Conservation (phyloP, 2,888 invertebrate genomes). For the Gandaritis pyraliata region DNA sequence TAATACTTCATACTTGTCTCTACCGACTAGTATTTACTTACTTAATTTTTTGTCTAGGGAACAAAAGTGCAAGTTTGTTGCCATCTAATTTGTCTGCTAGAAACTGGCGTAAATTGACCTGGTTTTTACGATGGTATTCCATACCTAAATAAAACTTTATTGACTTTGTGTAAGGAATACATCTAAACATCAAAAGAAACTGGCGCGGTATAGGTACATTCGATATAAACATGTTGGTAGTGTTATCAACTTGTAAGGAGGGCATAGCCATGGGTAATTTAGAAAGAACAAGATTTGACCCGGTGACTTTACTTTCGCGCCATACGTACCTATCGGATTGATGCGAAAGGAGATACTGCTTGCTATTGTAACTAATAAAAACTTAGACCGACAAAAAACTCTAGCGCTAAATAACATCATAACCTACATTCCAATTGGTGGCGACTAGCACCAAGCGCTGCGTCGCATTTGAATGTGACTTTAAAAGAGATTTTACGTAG, state of each 20-base stretch:
- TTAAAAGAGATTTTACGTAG: conserved; percentile 74
- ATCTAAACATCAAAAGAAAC: no score
- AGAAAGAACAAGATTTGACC: conserved; percentile 66
- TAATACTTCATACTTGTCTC: neutral
- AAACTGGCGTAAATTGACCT: no score
- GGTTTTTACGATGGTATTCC: no score
- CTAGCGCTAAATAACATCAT: conserved; percentile 79
- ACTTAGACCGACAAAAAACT: conserved; percentile 75
- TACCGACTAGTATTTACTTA: neutral
- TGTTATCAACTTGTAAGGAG: no score
- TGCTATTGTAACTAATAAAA: conserved; percentile 68
- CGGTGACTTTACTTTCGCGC: conserved; percentile 80
- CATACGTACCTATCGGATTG: conserved; percentile 72
- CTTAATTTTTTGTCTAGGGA: no score
- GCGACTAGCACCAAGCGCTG: conserved; percentile 62
- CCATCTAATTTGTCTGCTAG: no score
- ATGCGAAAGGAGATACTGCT: conserved; percentile 78
- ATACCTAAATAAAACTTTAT: no score
- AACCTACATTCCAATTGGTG: conserved; percentile 80
- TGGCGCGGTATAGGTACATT: no score
- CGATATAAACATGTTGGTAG: no score
- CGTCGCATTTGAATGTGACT: conserved; percentile 73
- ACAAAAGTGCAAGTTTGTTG: no score
- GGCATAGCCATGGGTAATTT: no score
- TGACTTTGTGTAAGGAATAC: no score